Conservation (phyloP, 30 jellyfish, hydroid and myxozoan species). For the Rhopilema esculentum region DNA sequence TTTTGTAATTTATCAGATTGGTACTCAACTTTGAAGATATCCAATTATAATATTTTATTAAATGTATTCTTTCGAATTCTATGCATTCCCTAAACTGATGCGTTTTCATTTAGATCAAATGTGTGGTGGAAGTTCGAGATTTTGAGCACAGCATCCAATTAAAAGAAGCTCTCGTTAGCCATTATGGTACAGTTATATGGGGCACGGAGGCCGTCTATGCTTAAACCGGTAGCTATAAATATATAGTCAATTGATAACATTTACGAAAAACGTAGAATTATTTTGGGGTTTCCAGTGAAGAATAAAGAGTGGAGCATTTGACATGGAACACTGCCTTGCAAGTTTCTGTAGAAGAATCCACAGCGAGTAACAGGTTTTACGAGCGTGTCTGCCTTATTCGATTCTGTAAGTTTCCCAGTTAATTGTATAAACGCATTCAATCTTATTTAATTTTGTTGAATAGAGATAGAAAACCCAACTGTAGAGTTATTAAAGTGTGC, state of each 20-base stretch:
- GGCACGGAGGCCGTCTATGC: slow-evolving; percentile 87
- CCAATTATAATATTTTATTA: no score
- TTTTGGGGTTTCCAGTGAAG: neutral
- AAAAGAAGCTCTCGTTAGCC: slow-evolving; percentile 77
- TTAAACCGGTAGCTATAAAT: neutral
- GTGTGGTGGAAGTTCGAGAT: slow-evolving; percentile 93
- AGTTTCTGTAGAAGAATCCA: neutral
- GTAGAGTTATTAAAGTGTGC: no score
- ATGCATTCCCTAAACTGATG: neutral
- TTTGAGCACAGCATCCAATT: slow-evolving; percentile 91
- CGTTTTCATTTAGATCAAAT: slow-evolving; percentile 77
- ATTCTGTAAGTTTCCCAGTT: no score
- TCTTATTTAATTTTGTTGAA: no score
- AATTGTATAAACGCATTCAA: no score
- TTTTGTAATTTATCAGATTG: no score
- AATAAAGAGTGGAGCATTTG: neutral
- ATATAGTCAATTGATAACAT: neutral
- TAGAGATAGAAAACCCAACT: no score
- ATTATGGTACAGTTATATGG: slow-evolving; percentile 88
- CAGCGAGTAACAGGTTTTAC: neutral
- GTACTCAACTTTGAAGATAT: no score
- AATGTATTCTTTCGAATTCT: no score
- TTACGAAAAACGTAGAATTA: neutral
- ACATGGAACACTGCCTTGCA: neutral
- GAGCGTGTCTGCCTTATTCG: neutral